Percentiles rank a stretch among this genome's conserved stretches.
phyloP scores from a whole-genome alignment of 2,113 vertebrate species.

The Elgaria multicarinata region DNA sequence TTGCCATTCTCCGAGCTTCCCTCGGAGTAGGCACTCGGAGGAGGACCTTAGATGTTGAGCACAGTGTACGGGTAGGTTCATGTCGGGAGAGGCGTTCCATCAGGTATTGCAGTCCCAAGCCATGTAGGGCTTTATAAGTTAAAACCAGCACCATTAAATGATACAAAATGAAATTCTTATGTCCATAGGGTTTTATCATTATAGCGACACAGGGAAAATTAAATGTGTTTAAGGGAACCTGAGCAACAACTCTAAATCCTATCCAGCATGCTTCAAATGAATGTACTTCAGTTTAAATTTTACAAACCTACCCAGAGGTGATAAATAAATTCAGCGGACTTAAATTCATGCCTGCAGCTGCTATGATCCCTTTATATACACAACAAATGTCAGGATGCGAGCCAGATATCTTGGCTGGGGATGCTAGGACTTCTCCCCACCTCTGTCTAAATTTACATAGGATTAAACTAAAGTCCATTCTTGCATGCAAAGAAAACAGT shows the following conservation, averaged over 20 bases:
- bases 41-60: too few relatives aligned
- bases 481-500: accelerated
- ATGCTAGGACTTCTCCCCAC: too few relatives aligned
- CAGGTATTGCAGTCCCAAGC: too few relatives aligned
- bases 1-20: too few relatives aligned
- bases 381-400: not conserved
- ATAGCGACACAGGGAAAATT: not conserved
- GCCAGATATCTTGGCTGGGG: not conserved
- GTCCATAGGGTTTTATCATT: not conserved
- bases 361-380: not conserved
- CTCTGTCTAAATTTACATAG: too few relatives aligned
- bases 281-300: not conserved
- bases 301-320: not conserved
- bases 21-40: too few relatives aligned
- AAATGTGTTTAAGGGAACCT: not conserved
- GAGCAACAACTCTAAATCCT: not conserved
- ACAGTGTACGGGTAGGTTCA: too few relatives aligned
- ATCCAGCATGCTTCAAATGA: not conserved
- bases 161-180: not conserved
- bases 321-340: not conserved
- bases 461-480: not conserved
- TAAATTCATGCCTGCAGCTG: not conserved
- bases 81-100: too few relatives aligned
- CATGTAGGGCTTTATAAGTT: too few relatives aligned
- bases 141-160: too few relatives aligned